phyloP scores from a whole-genome alignment of 1,140 invertebrate genomes.

The Venturia canescens region DNA sequence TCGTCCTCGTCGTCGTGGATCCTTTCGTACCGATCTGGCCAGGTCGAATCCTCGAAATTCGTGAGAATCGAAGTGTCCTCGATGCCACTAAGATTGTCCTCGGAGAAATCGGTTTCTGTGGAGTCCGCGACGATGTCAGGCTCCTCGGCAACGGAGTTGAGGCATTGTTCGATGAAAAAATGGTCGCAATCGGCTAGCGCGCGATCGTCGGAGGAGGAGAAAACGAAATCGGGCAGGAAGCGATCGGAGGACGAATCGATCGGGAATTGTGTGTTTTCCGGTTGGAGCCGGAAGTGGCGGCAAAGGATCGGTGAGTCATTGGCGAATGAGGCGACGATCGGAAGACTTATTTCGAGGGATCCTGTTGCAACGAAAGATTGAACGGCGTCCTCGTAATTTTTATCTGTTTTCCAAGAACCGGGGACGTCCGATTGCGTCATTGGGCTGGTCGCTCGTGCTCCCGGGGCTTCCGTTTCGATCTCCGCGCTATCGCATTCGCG shows the following conservation, averaged over 20 bases:
- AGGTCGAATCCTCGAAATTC: neutral
- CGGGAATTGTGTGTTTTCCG: neutral
- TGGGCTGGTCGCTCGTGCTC: neutral
- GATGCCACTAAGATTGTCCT: conserved; percentile 5
- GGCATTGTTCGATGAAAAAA: conserved; percentile 38
- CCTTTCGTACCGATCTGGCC: neutral
- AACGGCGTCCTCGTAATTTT: neutral
- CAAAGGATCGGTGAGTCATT: neutral
- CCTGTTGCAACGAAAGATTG: no score
- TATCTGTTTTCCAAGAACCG: neutral
- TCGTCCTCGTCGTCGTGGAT: neutral
- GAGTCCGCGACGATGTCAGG: neutral
- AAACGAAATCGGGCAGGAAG: neutral
- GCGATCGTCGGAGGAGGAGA: conserved; percentile 39
- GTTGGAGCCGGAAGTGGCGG: neutral
- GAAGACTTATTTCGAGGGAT: neutral
- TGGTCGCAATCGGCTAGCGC: conserved; percentile 33
- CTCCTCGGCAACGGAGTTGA: neutral
- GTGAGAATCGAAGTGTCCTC: neutral
- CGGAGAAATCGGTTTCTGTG: conserved; percentile 2
- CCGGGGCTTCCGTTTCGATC: neutral
- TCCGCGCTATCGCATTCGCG: neutral
- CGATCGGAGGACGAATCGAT: neutral
- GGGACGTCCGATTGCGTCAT: neutral
- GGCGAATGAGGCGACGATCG: neutral